Conservation (phyloP, 2,888 invertebrate genomes). For the Diaphora mendica region DNA sequence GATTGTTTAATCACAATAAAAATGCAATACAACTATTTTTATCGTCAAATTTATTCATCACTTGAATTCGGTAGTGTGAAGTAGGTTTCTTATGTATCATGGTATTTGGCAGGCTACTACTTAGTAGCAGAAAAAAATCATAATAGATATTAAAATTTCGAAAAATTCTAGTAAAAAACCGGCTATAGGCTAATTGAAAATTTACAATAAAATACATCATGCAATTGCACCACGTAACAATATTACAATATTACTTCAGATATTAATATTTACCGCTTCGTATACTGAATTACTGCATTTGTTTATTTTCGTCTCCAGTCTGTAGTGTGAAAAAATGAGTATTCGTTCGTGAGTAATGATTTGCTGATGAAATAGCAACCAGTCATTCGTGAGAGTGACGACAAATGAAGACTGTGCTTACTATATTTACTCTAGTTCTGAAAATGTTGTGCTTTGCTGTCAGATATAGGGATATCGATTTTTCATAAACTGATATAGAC, state of each 20-base stretch:
- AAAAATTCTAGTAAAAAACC: background rate
- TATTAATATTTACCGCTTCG: no score
- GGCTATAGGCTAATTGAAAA: background rate
- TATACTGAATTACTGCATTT: background rate
- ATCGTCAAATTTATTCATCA: no score
- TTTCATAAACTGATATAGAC: background rate
- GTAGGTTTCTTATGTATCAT: no score
- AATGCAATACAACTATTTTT: no score
- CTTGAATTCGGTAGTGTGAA: no score
- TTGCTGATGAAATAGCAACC: slow-evolving; percentile 35
- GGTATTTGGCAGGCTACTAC: no score
- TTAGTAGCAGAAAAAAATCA: no score
- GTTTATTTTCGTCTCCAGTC: slow-evolving; percentile 4
- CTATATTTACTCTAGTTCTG: slow-evolving; percentile 20
- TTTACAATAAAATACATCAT: background rate
- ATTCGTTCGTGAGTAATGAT: slow-evolving; percentile 27
- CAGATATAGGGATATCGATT: background rate
- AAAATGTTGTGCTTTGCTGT: background rate
- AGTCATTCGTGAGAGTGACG: slow-evolving; percentile 44
- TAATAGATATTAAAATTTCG: no score
- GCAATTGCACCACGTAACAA: background rate
- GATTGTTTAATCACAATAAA: no score
- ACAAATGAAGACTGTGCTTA: slow-evolving; percentile 45
- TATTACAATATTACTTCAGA: background rate
- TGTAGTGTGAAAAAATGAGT: slow-evolving; percentile 30